phyloP scores from a whole-genome alignment of 2,888 invertebrate species.

The Microctonus hyperodae region DNA sequence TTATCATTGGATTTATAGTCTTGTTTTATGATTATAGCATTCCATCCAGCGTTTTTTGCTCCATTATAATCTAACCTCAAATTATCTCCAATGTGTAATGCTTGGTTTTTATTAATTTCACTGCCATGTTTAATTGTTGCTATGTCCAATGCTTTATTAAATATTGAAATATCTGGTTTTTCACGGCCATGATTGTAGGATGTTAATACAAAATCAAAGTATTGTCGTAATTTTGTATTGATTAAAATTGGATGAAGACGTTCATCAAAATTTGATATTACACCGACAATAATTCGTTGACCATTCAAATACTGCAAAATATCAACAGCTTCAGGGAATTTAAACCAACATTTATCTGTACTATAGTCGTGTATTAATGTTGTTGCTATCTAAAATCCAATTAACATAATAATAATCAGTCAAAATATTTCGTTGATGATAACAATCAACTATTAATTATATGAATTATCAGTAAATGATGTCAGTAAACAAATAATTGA shows the following conservation, averaged over 20 bases:
- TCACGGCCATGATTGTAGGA: constrained; percentile 78
- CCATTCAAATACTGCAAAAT: constrained; percentile 70
- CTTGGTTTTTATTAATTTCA: constrained; percentile 66
- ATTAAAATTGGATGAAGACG: constrained; percentile 74
- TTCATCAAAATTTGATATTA: constrained; percentile 91
- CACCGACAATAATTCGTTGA: constrained; percentile 67
- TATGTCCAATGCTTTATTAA: constrained; percentile 67
- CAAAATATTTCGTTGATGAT: constrained; percentile 33
- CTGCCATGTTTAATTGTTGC: constrained; percentile 54
- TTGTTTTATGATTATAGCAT: constrained; percentile 66
- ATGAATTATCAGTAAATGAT: too few relatives aligned
- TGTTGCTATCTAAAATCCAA: constrained; percentile 63
- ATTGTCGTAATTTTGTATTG: constrained; percentile 71
- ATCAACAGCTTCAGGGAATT: constrained; percentile 71
- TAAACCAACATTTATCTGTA: constrained; percentile 77
- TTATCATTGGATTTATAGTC: constrained; percentile 36
- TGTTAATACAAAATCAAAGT: constrained; percentile 81
- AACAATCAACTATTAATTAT: too few relatives aligned
- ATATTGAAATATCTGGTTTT: constrained; percentile 81
- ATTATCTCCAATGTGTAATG: constrained; percentile 86
- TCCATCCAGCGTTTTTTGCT: constrained; percentile 79
- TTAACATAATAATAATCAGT: background rate
- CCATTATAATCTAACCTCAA: constrained; percentile 79
- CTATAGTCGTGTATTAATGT: constrained; percentile 75
- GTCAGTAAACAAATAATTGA: background rate